Percentiles rank a stretch among this genome's conserved stretches.
phyloP scores from a whole-genome alignment of 2,797 vertebrate species.

The Fringilla coelebs region DNA sequence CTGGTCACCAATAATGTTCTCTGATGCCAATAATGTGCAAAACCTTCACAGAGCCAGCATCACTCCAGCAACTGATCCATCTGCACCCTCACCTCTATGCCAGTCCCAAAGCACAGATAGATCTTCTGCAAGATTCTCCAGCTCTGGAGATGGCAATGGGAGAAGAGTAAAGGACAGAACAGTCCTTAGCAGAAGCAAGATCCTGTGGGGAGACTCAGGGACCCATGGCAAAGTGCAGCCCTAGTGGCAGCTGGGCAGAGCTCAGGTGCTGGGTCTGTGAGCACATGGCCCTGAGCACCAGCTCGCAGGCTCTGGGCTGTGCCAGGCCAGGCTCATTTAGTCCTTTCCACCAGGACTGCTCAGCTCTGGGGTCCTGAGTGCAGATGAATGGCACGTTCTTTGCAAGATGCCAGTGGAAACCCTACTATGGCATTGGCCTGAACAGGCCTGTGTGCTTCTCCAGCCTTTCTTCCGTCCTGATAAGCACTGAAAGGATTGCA shows the following conservation, averaged over 20 bases:
- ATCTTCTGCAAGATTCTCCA: background rate
- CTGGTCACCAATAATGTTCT: background rate
- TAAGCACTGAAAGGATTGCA: background rate
- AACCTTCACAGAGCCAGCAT: background rate
- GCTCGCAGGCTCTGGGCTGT: background rate
- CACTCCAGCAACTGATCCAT: background rate
- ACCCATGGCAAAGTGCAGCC: rapidly evolving
- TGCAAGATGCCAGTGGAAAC: background rate
- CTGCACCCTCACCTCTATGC: background rate
- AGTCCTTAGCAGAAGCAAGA: background rate
- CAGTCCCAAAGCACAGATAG: background rate
- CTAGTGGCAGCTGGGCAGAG: background rate
- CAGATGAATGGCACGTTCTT: background rate
- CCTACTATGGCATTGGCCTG: rapidly evolving
- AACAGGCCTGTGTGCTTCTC: no score
- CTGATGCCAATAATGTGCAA: background rate
- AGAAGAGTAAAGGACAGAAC: background rate
- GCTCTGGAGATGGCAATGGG: background rate
- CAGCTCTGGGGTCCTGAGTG: rapidly evolving
- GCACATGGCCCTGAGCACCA: rapidly evolving
- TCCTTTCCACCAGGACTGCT: background rate
- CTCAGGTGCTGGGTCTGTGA: rapidly evolving
- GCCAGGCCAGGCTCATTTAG: background rate
- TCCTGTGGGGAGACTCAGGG: background rate
- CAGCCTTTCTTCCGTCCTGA: background rate